Percentiles rank a stretch among this genome's conserved stretches.
Evolutionary conservation across 2,113 vertebrate genomes (phyloP).

Genomic region (Rhombomys opimus): DNA sequence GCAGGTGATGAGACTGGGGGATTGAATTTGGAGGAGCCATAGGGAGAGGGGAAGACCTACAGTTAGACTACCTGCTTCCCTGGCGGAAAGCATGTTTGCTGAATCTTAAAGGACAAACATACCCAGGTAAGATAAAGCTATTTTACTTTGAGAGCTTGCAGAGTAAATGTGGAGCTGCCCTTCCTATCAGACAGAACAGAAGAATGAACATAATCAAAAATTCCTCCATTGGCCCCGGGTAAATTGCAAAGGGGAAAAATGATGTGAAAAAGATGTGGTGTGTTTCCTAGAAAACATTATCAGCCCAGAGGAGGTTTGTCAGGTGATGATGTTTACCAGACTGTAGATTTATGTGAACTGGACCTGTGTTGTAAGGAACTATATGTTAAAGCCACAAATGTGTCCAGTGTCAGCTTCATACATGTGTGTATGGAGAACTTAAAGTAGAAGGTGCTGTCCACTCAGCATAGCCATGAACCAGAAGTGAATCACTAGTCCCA

Average conservation of each 20-base stretch:
- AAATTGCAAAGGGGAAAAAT: neutral
- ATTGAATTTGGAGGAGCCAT: neutral
- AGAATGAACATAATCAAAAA: neutral
- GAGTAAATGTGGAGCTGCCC: conserved; percentile 37
- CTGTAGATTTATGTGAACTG: neutral
- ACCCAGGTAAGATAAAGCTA: neutral
- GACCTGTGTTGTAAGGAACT: neutral
- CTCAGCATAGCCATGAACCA: neutral
- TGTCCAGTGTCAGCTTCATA: neutral
- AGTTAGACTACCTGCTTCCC: neutral
- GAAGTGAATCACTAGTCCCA: neutral
- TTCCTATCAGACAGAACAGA: neutral
- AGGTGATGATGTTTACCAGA: conserved; percentile 6
- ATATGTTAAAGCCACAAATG: neutral
- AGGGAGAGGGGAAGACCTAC: neutral
- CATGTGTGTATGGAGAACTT: neutral
- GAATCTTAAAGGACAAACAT: neutral
- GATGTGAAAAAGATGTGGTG: neutral
- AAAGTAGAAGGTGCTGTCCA: neutral
- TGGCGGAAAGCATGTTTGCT: neutral
- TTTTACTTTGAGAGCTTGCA: neutral
- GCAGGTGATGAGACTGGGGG: neutral
- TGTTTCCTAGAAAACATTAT: neutral
- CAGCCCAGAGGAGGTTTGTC: conserved; percentile 2
- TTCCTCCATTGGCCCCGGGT: neutral